phyloP scores from a whole-genome alignment of 2,113 vertebrate genomes.

The Phoxinus phoxinus region DNA sequence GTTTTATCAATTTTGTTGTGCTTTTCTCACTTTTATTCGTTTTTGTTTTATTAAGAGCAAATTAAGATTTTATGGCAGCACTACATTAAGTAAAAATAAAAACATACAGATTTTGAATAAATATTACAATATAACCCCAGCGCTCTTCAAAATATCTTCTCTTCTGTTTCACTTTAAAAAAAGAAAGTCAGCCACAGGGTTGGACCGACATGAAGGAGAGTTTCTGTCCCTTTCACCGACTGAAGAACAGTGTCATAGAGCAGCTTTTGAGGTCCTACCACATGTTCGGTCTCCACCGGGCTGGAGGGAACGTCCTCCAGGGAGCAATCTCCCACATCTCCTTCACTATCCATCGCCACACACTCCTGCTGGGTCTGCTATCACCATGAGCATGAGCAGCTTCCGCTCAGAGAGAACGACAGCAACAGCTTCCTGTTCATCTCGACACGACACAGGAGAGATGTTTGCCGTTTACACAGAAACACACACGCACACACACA shows the following conservation, averaged over 20 bases:
- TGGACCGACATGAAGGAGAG: background rate
- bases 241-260: background rate
- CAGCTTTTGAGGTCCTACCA: slow-evolving; percentile 16
- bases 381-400: background rate
- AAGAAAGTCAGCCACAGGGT: background rate
- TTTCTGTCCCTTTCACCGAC: background rate
- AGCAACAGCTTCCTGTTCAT: slow-evolving; percentile 31
- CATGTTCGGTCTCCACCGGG: background rate
- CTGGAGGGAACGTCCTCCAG: background rate
- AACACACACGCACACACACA: slow-evolving; percentile 12
- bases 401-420: slow-evolving; percentile 23
- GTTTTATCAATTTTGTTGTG: no score
- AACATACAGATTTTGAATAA: background rate
- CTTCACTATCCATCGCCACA: slow-evolving; percentile 21
- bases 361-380: background rate
- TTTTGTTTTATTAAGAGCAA: no score
- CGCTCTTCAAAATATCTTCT: background rate
- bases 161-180: background rate
- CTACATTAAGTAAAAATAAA: no score
- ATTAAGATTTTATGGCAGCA: no score
- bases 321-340: background rate
- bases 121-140: background rate
- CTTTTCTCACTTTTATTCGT: no score
- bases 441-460: background rate
- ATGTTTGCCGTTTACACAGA: background rate